Percentiles rank a stretch among this genome's conserved stretches.
Evolutionary conservation across 64 coral and sea anemone genomes (phyloP).

Genomic region (Orbicella faveolata): DNA sequence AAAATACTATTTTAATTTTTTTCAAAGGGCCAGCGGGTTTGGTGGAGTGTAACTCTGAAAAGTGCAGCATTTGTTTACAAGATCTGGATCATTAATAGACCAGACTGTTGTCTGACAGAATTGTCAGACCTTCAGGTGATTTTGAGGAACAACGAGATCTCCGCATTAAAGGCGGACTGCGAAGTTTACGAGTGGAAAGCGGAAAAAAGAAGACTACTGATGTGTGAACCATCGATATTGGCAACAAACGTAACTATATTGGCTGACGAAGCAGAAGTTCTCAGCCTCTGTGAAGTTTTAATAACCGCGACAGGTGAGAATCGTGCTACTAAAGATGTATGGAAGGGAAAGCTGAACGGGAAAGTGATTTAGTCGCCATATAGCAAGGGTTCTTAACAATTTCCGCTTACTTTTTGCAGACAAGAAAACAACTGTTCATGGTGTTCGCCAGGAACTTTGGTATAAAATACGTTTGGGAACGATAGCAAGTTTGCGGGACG

Average conservation of each 20-base stretch:
- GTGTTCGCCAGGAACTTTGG: slow-evolving; percentile 62
- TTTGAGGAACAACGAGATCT: slow-evolving; percentile 11
- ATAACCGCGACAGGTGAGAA: slow-evolving; percentile 32
- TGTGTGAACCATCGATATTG: slow-evolving; percentile 34
- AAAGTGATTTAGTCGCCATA: background rate
- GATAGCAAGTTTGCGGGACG: slow-evolving; percentile 13
- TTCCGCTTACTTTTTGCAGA: background rate
- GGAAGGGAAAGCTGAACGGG: too few relatives aligned
- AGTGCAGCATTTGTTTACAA: slow-evolving; percentile 16
- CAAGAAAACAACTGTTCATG: background rate
- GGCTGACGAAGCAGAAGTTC: background rate
- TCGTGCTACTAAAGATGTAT: too few relatives aligned
- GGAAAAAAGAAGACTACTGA: background rate
- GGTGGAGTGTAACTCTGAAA: slow-evolving; percentile 36
- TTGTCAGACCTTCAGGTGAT: slow-evolving; percentile 13
- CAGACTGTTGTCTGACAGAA: slow-evolving; percentile 29
- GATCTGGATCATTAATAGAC: slow-evolving; percentile 25
- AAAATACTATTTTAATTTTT: background rate
- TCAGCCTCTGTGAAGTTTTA: slow-evolving; percentile 48
- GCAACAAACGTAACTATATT: slow-evolving; percentile 25
- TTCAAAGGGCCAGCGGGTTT: background rate
- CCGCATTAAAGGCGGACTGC: background rate
- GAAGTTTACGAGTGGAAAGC: slow-evolving; percentile 19
- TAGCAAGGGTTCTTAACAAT: background rate
- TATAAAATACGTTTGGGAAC: slow-evolving; percentile 1